Conservation (phyloP, 2,888 invertebrate species). For the Ceraclea dissimilis region DNA sequence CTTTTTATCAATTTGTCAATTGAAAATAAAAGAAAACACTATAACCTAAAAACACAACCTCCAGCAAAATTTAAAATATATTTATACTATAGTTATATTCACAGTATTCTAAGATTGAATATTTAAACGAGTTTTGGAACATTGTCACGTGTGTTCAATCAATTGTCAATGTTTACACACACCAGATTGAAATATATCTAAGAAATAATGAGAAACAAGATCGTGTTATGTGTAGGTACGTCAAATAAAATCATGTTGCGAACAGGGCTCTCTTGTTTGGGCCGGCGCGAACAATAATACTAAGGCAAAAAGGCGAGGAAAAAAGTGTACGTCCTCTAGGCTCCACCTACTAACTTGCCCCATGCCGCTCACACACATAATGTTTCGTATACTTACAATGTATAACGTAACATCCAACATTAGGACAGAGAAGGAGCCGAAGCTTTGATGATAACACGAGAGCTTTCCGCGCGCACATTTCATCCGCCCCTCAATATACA, state of each 20-base stretch:
- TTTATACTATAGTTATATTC: no score
- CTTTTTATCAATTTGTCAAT: neutral
- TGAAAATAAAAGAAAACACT: neutral
- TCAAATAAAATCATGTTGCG: constrained; percentile 7
- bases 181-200: neutral
- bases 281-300: constrained; percentile 16
- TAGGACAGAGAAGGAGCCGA: neutral
- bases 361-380: constrained; percentile 5
- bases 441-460: neutral
- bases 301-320: constrained; percentile 19
- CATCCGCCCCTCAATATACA: constrained; percentile 9
- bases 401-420: neutral
- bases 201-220: neutral
- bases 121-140: neutral
- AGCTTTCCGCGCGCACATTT: neutral
- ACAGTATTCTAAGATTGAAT: no score
- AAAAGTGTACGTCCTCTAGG: constrained; percentile 13
- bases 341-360: constrained; percentile 20
- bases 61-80: no score
- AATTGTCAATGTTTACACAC: neutral
- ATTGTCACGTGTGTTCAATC: no score
- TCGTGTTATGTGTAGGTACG: neutral
- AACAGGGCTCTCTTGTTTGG: constrained; percentile 15
- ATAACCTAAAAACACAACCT: no score
- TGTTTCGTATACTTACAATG: neutral